Conservation (phyloP, 2,797 vertebrate species). For the Notolepis coatsorum region DNA sequence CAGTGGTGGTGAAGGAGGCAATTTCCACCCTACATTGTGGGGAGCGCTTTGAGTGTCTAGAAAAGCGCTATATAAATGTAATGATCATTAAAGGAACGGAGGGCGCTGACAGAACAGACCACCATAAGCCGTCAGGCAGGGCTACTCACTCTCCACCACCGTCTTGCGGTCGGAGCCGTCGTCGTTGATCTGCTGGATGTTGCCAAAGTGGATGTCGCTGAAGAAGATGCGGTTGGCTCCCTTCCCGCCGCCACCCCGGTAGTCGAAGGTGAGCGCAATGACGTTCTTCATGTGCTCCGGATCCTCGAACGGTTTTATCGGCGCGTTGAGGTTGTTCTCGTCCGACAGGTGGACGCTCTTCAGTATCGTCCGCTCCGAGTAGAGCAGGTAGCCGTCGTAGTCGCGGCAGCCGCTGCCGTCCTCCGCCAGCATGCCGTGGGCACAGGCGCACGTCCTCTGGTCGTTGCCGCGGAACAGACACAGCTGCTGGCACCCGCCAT, state of each 20-base stretch:
- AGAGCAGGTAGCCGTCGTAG: conserved; percentile 95
- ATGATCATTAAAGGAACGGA: too few species aligned
- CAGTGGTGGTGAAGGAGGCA: too few species aligned
- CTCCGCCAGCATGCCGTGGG: conserved; percentile 92
- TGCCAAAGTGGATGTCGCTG: conserved; percentile 96
- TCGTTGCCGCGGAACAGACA: conserved; percentile 93
- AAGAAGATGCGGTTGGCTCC: conserved; percentile 97
- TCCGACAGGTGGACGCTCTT: conserved; percentile 98
- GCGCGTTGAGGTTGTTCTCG: conserved; percentile 95
- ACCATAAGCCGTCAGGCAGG: too few species aligned
- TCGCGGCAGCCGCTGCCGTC: conserved; percentile 91
- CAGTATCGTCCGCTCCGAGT: conserved; percentile 94
- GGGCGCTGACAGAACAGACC: too few species aligned
- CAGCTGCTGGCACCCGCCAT: conserved; percentile 95
- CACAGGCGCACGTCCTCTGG: conserved; percentile 90
- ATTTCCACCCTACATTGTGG: too few species aligned
- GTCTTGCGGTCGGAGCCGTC: conserved; percentile 93
- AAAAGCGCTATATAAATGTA: too few species aligned
- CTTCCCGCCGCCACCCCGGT: conserved; percentile 85
- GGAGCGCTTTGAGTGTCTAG: too few species aligned
- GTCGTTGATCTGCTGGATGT: conserved; percentile 96
- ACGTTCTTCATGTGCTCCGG: conserved; percentile 93
- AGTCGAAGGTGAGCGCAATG: conserved; percentile 94
- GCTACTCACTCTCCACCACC: too few species aligned
- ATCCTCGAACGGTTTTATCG: conserved; percentile 93